These are phyloP conservation scores for Muscina levida DNA, from an alignment of 2,888 invertebrate species.

Conservation along the genomic window DNA sequence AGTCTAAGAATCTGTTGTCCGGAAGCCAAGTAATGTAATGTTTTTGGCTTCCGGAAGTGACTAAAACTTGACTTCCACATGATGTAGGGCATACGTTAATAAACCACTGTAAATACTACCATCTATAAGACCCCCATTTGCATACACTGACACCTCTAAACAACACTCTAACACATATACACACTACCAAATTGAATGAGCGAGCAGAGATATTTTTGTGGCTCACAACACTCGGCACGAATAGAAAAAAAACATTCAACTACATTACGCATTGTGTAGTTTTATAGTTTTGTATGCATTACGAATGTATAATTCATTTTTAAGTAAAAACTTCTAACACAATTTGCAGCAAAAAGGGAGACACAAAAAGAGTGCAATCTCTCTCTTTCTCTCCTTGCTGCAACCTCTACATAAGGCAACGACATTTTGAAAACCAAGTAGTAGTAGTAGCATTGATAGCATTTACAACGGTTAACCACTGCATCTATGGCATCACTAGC, in stretches of 20 bases:
- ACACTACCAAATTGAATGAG: neutral
- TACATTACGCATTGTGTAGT: constrained; percentile 38
- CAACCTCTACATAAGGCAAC: neutral
- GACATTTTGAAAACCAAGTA: constrained; percentile 22
- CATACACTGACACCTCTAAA: constrained; percentile 22
- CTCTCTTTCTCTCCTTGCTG: no score
- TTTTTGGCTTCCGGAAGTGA: no score
- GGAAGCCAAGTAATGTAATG: no score
- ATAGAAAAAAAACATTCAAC: constrained; percentile 51
- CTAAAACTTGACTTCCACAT: no score
- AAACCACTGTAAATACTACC: no score
- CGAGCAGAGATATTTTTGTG: neutral
- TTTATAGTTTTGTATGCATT: constrained; percentile 55
- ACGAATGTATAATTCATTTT: constrained; percentile 47
- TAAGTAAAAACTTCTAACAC: constrained; percentile 23
- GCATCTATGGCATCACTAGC: constrained; percentile 29
- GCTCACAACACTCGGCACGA: no score
- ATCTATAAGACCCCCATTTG: no score
- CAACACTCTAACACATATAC: neutral
- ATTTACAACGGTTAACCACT: constrained; percentile 30
- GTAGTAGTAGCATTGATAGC: neutral
- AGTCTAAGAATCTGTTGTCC: no score
- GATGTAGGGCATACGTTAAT: no score
- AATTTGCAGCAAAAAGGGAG: neutral
- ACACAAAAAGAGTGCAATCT: no score